Evolutionary conservation across 2,888 invertebrate species (phyloP), one percentile per base, ranked within the genome.

Genomic region (Caprella mutica): DNA sequence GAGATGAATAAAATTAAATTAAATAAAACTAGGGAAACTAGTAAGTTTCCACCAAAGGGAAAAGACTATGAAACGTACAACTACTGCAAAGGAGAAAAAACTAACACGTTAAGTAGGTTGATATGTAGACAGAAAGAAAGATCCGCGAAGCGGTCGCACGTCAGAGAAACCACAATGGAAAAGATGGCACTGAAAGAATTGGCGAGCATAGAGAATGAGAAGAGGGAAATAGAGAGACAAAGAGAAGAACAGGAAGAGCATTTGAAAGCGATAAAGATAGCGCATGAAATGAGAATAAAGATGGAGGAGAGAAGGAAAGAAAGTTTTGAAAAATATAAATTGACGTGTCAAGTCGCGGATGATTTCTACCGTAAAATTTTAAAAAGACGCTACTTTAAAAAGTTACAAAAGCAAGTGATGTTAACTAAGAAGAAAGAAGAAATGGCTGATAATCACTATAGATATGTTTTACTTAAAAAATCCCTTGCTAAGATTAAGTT

Each of bases 31-130:
- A n/a, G n/a, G 9, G 26, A 19, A 26, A 39, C 29, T 17, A 40
- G 9, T 14, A 19, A 12, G 19, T 35, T 27, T 5, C 5, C 26
- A 27, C 43, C 27, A 21, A 55, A 19, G 39, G 39, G 12, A 17
- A 46, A 29, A 35, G 55, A 46, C 17, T 48, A 30, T 5, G 48
- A 30, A 4, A 30, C 48, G 27, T 48, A 48, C 17, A 48, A 48
- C 27, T 48, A 30, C 26, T 6, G 26, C 5, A 9, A 27, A 6
- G 14, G 27, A 6, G 24, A 44, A 12, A 14, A 9, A 5, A 27
- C 23, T 5, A 27, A 44, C 14, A 44, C 17, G 3, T 27, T 44
- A 8, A 44, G 26, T 1, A 17, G 26, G 1, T 14, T 44, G 5
- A 17, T 44, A 27, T 27, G 24, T 30, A 27, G 44, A 17, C 21